Evolutionary conservation across 2,113 vertebrate genomes (phyloP).

Genomic region (Elaphurus davidianus): DNA sequence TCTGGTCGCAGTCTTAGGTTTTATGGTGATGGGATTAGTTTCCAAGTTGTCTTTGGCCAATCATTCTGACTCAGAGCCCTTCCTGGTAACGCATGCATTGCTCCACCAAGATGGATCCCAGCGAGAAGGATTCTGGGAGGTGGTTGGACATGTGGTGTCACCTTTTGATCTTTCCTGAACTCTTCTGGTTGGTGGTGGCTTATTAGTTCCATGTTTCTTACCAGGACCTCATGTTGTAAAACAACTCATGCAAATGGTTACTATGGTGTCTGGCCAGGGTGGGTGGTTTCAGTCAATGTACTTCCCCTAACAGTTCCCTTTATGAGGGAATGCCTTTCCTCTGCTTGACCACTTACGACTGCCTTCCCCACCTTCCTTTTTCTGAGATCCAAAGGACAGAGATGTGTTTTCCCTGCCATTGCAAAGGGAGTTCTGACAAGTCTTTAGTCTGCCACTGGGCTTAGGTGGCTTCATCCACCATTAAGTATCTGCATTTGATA

Average conservation of each 20-base stretch:
- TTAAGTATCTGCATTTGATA: not conserved
- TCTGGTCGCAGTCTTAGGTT: not conserved
- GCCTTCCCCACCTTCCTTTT: not conserved
- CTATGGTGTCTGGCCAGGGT: not conserved
- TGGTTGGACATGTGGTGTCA: not conserved
- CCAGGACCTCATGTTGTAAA: not conserved
- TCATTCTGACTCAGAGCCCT: not conserved
- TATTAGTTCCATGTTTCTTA: not conserved
- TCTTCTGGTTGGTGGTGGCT: not conserved
- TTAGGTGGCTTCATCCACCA: not conserved
- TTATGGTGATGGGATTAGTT: not conserved
- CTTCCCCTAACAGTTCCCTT: not conserved
- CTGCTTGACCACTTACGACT: not conserved
- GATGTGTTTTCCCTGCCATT: not conserved
- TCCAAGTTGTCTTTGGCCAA: not conserved
- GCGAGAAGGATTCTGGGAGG: not conserved
- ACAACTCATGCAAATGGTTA: not conserved
- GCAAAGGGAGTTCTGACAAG: not conserved
- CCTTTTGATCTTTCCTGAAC: not conserved
- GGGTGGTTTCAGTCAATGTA: not conserved
- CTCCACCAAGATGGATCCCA: not conserved
- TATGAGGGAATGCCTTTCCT: not conserved
- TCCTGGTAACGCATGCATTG: not conserved
- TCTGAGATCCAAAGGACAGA: not conserved
- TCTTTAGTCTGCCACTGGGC: not conserved